phyloP scores from a whole-genome alignment of 1,140 invertebrate species.

The Glossosoma conforme region DNA sequence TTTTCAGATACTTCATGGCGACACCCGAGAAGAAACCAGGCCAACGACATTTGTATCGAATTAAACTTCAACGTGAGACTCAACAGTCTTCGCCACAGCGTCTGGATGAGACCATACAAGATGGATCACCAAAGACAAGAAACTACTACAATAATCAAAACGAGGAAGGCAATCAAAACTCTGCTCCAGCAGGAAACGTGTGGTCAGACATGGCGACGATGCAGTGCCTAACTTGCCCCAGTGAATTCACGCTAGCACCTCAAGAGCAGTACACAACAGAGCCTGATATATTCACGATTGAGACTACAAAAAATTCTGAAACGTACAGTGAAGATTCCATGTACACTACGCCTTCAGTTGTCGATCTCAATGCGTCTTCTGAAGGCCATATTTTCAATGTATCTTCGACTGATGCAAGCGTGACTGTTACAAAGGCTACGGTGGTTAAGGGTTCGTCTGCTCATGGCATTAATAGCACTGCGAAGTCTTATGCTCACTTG shows the following conservation, averaged over 20 bases:
- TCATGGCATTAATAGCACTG: conserved; percentile 11
- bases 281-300: conserved; percentile 21
- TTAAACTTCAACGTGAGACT: conserved; percentile 47
- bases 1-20: conserved; percentile 55
- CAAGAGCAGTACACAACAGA: conserved; percentile 31
- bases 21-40: conserved; percentile 64
- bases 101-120: too few species aligned
- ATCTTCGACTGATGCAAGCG: conserved; percentile 13
- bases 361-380: too few species aligned
- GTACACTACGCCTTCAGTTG: too few species aligned
- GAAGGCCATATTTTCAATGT: not conserved
- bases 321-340: too few species aligned
- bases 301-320: conserved; percentile 14
- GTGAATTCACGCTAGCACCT: conserved; percentile 35
- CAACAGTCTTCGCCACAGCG: too few species aligned
- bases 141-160: not conserved
- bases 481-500: conserved; percentile 22
- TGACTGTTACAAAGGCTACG: not conserved
- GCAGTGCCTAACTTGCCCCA: conserved; percentile 42
- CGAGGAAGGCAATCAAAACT: too few species aligned
- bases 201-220: conserved; percentile 37
- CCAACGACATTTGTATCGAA: conserved; percentile 68
- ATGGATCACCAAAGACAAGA: conserved; percentile 30
- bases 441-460: too few species aligned
- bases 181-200: conserved; percentile 32